Conservation (phyloP, 2,113 vertebrate species). For the Paramormyrops kingsleyae region DNA sequence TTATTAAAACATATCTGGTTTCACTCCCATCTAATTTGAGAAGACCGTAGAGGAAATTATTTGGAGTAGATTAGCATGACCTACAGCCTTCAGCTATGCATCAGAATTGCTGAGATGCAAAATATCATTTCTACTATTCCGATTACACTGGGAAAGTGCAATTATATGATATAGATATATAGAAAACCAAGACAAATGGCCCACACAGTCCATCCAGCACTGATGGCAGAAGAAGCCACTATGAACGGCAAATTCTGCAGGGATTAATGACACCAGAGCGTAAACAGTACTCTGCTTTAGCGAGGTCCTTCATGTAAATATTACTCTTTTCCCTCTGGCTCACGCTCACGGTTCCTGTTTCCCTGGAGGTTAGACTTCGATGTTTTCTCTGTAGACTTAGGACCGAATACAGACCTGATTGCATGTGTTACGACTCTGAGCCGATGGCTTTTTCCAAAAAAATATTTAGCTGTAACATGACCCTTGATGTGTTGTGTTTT, state of each 20-base stretch:
- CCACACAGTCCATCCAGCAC: conserved; percentile 1
- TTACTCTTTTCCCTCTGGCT: conserved; percentile 49
- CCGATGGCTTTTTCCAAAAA: conserved; percentile 62
- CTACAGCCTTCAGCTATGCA: conserved; percentile 9
- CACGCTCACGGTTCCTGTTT: conserved; percentile 55
- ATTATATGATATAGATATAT: not conserved
- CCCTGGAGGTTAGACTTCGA: conserved; percentile 30
- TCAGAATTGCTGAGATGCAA: not conserved
- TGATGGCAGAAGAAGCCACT: not conserved
- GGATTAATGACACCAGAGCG: conserved; percentile 36
- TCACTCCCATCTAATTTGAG: not conserved
- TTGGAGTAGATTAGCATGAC: not conserved
- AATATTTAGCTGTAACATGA: conserved; percentile 79
- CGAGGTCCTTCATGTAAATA: conserved; percentile 42
- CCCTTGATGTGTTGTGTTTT: conserved; percentile 73
- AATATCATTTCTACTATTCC: conserved; percentile 23
- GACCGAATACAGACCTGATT: conserved; percentile 3
- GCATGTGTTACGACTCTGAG: conserved; percentile 56
- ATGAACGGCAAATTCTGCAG: not conserved
- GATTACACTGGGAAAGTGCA: conserved; percentile 4
- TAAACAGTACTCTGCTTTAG: conserved; percentile 47
- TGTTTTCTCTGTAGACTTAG: not conserved
- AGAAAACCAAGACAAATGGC: not conserved
- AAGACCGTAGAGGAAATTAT: not conserved
- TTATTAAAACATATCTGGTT: not conserved